Evolutionary conservation across 1,140 invertebrate genomes (phyloP).

Genomic region (Calycopis cecrops): DNA sequence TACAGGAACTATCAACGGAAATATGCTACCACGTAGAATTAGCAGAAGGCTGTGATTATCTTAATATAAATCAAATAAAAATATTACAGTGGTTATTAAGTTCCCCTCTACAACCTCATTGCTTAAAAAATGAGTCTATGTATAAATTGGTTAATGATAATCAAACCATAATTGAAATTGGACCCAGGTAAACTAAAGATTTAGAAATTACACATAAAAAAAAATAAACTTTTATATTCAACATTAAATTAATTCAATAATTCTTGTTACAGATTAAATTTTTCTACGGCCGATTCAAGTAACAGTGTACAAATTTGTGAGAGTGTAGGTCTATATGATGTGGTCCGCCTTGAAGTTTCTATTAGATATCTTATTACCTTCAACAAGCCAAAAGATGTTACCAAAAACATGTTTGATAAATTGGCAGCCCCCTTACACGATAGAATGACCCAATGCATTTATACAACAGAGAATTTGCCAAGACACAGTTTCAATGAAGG

Average conservation of each 20-base stretch:
- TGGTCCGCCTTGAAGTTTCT: slow-evolving; percentile 88
- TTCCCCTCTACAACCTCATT: slow-evolving; percentile 77
- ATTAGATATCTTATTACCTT: slow-evolving; percentile 85
- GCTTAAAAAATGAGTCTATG: slow-evolving; percentile 67
- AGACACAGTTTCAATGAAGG: slow-evolving; percentile 83
- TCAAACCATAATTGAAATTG: slow-evolving; percentile 83
- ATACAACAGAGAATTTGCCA: slow-evolving; percentile 82
- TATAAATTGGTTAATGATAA: slow-evolving; percentile 54
- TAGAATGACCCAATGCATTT: slow-evolving; percentile 83
- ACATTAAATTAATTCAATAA: background rate
- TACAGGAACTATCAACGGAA: slow-evolving; percentile 80
- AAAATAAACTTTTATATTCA: background rate
- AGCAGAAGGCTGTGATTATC: slow-evolving; percentile 61
- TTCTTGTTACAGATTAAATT: slow-evolving; percentile 84
- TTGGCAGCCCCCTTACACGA: slow-evolving; percentile 84
- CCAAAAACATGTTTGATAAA: slow-evolving; percentile 67
- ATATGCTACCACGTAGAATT: slow-evolving; percentile 87
- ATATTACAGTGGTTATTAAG: slow-evolving; percentile 83
- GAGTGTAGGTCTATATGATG: slow-evolving; percentile 83
- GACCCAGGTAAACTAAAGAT: slow-evolving; percentile 78
- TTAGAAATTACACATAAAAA: background rate
- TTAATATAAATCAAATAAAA: slow-evolving; percentile 75
- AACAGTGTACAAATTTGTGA: slow-evolving; percentile 96
- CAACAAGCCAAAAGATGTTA: slow-evolving; percentile 52
- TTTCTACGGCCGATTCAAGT: slow-evolving; percentile 95